Evolutionary conservation across 2,888 invertebrate species (phyloP), one percentile per base, ranked within the genome.

Genomic region (Microchrysa polita): DNA sequence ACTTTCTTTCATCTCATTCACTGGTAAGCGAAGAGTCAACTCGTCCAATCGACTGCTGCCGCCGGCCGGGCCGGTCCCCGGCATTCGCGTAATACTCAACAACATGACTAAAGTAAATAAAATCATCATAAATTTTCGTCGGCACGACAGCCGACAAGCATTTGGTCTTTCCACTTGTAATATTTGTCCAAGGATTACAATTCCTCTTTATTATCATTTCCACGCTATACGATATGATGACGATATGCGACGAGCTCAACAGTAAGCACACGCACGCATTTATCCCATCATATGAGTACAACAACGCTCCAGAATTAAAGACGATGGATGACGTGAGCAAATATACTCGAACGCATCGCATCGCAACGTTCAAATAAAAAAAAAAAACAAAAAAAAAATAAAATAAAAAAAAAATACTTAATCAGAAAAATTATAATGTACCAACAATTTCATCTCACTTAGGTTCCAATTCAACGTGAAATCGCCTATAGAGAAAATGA

Each of bases 401-500:
- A 12, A 22, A 27, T 7, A 23, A 59, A 22, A 22, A 59, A 59
- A 52, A 34, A 34, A 34, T n/a, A n/a, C n/a, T 34, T 34, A 34
- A 34, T 34, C 27, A 7, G 27, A 7, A 34, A 34, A 34, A 34
- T n/a, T n/a, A n/a, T n/a, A n/a, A n/a, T n/a, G 27, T 34, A 34
- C 27, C 27, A 34, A 48, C 48, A 48, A 48, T 4, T n/a, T n/a
- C 48, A 7, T n/a, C 48, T 5, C 27, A 61, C 10, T 69, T 69
- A n/a, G n/a, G 14, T 69, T 53, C 72, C 72, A 72, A 72, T 72
- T 72, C 72, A 72, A 72, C 16, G 5, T 16, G 48, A 27, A 72
- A 48, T 16, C n/a, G 14, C 34, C 44, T 18, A 73, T 77, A 78
- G 80, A 81, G 80, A 81, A 81, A 81, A 82, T 84, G 82, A 83